Conservation (phyloP, 2,888 invertebrate genomes). For the Cacoxenus indagator region DNA sequence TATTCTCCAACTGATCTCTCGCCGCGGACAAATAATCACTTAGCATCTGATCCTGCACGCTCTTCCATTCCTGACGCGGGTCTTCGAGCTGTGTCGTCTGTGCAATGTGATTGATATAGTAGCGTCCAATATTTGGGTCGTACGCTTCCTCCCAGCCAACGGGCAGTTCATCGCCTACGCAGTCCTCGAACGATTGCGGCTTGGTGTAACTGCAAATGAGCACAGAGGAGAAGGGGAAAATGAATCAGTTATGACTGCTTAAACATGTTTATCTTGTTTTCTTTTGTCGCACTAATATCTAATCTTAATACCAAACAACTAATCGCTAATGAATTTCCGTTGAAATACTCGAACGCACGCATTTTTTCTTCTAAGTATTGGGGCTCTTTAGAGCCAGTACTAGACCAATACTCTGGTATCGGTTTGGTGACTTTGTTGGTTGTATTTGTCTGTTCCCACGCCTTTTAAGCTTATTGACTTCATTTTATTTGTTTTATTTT, state of each 20-base stretch:
- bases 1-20: conserved; percentile 95
- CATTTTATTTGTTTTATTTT: no score
- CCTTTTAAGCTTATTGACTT: conserved; percentile 45
- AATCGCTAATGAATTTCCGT: conserved; percentile 56
- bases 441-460: conserved; percentile 54
- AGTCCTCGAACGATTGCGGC: conserved; percentile 97
- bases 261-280: not conserved
- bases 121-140: conserved; percentile 93
- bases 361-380: not conserved
- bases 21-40: conserved; percentile 96
- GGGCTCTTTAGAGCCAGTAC: conserved; percentile 8
- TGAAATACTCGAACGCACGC: conserved; percentile 30
- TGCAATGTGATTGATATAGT: conserved; percentile 97
- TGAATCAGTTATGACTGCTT: conserved; percentile 21
- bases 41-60: conserved; percentile 96
- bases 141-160: conserved; percentile 98
- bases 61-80: conserved; percentile 96
- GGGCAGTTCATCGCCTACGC: conserved; percentile 96
- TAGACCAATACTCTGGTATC: not conserved
- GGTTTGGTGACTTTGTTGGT: not conserved
- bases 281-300: conserved; percentile 15
- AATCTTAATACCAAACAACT: conserved; percentile 47
- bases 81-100: conserved; percentile 97
- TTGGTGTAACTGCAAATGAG: conserved; percentile 89
- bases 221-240: not conserved